Percentiles rank a stretch among this genome's conserved stretches.
Evolutionary conservation across 2,113 vertebrate genomes (phyloP).

Genomic region (Microtus ochrogaster): DNA sequence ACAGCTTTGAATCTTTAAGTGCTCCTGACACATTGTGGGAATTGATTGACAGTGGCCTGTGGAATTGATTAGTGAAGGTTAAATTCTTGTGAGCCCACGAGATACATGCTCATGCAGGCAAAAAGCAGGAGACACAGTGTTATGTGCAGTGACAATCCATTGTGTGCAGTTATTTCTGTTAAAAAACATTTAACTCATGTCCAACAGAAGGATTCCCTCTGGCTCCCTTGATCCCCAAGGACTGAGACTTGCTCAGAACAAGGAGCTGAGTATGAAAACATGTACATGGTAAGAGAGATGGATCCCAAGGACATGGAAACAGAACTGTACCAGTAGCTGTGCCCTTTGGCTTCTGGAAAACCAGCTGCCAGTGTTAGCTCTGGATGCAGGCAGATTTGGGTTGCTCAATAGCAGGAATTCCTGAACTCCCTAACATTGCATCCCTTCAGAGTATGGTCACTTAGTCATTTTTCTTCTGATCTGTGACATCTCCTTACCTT

Average conservation of each 20-base stretch:
- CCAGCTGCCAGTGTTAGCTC: neutral
- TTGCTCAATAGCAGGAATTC: neutral
- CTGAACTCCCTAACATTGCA: neutral
- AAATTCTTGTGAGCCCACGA: constrained; percentile 6
- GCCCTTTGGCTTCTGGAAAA: neutral
- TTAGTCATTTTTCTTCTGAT: neutral
- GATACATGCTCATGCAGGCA: constrained; percentile 40
- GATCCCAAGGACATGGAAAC: neutral
- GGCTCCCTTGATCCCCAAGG: neutral
- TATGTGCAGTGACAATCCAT: constrained; percentile 14
- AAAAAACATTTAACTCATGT: constrained; percentile 9
- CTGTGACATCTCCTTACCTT: neutral
- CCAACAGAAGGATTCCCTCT: neutral
- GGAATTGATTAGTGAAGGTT: constrained; percentile 59
- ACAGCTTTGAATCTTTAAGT: constrained; percentile 37
- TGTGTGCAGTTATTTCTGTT: neutral
- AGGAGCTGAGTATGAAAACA: neutral
- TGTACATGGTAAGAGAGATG: neutral
- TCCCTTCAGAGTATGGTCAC: neutral
- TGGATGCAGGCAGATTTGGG: neutral
- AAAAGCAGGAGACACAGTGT: neutral
- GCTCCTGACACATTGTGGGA: constrained; percentile 1
- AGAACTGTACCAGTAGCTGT: neutral
- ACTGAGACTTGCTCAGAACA: neutral
- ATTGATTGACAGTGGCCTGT: constrained; percentile 53